These are phyloP conservation scores for Pachypanchax playfairii DNA, from an alignment of 2,113 vertebrate species.

Conservation along the genomic window DNA sequence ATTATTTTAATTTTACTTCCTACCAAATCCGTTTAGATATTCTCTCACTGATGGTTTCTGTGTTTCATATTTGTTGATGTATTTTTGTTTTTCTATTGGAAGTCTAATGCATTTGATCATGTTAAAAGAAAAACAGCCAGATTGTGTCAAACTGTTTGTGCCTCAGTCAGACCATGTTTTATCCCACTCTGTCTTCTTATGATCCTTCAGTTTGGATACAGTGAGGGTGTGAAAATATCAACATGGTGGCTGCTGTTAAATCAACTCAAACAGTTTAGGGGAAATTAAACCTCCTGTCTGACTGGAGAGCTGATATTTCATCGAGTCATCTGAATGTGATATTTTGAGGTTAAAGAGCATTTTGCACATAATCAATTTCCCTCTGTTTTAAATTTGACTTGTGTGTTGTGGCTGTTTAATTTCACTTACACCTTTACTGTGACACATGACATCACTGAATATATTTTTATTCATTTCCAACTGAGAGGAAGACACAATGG, in stretches of 20 bases:
- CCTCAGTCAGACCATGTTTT: constrained; percentile 28
- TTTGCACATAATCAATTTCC: constrained; percentile 25
- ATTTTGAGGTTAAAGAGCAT: constrained; percentile 44
- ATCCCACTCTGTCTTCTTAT: constrained; percentile 6
- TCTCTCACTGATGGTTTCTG: constrained; percentile 13
- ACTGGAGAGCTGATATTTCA: constrained; percentile 40
- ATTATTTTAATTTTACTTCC: constrained; percentile 23
- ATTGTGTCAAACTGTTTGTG: constrained; percentile 18
- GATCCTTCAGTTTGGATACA: not conserved
- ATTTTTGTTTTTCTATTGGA: constrained; percentile 47
- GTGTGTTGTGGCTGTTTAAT: constrained; percentile 30
- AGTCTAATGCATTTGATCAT: constrained; percentile 33
- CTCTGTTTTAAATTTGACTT: constrained; percentile 34
- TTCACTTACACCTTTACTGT: constrained; percentile 28
- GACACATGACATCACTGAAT: constrained; percentile 15
- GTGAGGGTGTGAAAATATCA: constrained; percentile 5
- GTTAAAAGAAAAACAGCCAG: constrained; percentile 22
- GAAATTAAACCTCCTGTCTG: constrained; percentile 46
- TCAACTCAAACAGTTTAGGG: constrained; percentile 63
- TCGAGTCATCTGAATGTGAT: constrained; percentile 43
- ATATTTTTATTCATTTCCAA: constrained; percentile 7
- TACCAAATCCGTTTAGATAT: constrained; percentile 21
- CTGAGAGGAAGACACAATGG: constrained; percentile 2
- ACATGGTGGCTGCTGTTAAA: constrained; percentile 67
- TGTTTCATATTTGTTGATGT: constrained; percentile 36